Evolutionary conservation across 2,113 vertebrate species (phyloP).

Genomic region (Irena cyanogastra): DNA sequence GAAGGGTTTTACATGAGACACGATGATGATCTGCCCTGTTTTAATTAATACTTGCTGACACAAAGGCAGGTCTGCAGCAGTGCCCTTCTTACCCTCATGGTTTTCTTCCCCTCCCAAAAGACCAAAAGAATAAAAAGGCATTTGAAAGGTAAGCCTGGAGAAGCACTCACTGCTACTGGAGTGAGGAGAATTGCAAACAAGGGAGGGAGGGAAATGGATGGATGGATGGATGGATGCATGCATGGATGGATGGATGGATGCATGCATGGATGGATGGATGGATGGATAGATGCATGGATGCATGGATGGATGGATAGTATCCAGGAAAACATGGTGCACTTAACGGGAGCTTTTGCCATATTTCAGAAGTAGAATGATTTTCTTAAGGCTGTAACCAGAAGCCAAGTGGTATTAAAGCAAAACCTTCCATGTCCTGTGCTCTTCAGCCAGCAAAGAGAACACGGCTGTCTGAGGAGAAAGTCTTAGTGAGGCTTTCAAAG

Average conservation of each 20-base stretch:
- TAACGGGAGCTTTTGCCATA: background rate
- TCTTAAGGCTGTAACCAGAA: background rate
- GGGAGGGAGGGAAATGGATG: background rate
- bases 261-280: background rate
- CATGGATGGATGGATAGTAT: background rate
- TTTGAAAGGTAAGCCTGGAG: background rate
- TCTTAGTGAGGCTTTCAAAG: background rate
- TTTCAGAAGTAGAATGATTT: background rate
- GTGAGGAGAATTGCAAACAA: background rate
- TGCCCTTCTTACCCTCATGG: background rate
- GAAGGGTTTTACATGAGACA: background rate
- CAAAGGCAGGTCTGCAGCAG: background rate
- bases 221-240: fast-evolving
- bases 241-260: background rate
- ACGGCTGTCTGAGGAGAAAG: background rate
- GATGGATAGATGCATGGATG: background rate
- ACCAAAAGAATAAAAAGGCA: background rate
- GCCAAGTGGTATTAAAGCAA: background rate
- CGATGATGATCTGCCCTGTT: background rate
- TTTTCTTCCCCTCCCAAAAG: background rate
- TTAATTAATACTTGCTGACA: background rate
- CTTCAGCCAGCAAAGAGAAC: background rate
- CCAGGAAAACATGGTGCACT: background rate
- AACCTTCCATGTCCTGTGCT: background rate
- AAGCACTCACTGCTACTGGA: background rate